A percentile compares a stretch with the other conserved stretches of the same genome.
These are phyloP conservation scores for Australoheros scitulus DNA, from an alignment of 2,113 vertebrate genomes.

Conservation along the genomic window DNA sequence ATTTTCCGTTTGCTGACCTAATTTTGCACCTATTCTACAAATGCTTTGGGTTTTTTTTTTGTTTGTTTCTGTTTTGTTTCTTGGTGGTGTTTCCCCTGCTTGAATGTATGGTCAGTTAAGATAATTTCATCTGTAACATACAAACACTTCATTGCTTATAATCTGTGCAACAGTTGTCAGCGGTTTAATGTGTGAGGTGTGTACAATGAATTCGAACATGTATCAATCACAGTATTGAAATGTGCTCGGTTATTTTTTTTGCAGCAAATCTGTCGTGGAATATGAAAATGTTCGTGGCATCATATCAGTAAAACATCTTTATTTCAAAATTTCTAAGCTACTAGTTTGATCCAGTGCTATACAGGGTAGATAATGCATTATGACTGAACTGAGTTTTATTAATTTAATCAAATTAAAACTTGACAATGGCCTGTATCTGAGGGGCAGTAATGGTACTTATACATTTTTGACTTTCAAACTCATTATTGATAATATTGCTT, in stretches of 20 bases:
- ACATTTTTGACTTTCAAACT: conserved; percentile 34
- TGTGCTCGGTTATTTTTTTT: not conserved
- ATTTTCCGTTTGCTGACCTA: conserved; percentile 10
- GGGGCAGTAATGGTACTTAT: not conserved
- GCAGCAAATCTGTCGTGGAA: not conserved
- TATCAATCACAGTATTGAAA: conserved; percentile 33
- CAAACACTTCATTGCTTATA: conserved; percentile 18
- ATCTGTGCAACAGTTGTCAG: conserved; percentile 10
- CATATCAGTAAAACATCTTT: conserved; percentile 30
- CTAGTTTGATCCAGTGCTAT: conserved; percentile 40
- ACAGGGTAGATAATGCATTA: conserved; percentile 68
- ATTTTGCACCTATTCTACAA: conserved; percentile 25
- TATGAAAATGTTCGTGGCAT: conserved; percentile 25
- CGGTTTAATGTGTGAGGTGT: conserved; percentile 35
- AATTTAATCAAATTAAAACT: conserved; percentile 37
- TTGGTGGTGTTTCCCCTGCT: not conserved
- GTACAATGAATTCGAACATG: conserved; percentile 30
- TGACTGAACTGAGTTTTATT: conserved; percentile 7
- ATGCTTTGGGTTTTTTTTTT: not conserved
- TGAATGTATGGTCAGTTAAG: not conserved
- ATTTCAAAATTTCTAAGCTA: conserved; percentile 33
- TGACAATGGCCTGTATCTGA: conserved; percentile 27
- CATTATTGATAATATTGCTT: conserved; percentile 31
- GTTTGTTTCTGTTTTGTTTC: not conserved
- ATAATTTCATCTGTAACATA: conserved; percentile 20